phyloP scores from a whole-genome alignment of 2,888 invertebrate species.

The Heliconius ethilla region DNA sequence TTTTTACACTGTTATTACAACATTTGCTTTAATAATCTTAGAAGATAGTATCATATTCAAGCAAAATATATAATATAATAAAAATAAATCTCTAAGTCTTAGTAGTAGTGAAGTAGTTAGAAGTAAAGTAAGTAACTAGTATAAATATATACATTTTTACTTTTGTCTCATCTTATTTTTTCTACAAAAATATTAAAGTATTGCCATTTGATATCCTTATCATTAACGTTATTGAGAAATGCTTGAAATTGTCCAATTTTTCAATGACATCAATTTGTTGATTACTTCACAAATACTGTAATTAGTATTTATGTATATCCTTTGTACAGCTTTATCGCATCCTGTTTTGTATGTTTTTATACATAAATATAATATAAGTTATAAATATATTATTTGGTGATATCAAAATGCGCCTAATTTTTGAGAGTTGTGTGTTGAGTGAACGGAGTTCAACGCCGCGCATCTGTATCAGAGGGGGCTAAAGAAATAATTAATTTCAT shows the following conservation, averaged over 20 bases:
- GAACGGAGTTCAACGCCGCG: background rate
- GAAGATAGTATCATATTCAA: no score
- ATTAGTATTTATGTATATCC: constrained; percentile 8
- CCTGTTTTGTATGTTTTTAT: constrained; percentile 37
- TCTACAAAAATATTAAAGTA: no score
- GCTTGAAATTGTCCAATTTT: constrained; percentile 4
- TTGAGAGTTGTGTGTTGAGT: background rate
- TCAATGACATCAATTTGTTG: constrained; percentile 24
- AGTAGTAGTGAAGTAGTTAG: no score
- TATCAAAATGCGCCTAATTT: background rate
- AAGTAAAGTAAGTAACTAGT: no score
- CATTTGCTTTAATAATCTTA: no score
- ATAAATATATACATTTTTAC: no score
- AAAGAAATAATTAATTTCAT: background rate
- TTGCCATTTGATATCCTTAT: no score
- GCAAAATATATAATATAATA: no score
- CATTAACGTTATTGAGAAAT: background rate
- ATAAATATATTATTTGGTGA: background rate
- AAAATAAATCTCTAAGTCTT: no score
- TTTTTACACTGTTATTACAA: no score
- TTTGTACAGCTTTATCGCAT: constrained; percentile 35
- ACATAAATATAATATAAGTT: background rate
- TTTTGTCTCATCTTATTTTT: no score
- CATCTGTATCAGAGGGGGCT: background rate
- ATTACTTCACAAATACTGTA: constrained; percentile 23